Conservation (phyloP, 92 coral and sea anemone genomes). For the Epizoanthus fatuus region DNA sequence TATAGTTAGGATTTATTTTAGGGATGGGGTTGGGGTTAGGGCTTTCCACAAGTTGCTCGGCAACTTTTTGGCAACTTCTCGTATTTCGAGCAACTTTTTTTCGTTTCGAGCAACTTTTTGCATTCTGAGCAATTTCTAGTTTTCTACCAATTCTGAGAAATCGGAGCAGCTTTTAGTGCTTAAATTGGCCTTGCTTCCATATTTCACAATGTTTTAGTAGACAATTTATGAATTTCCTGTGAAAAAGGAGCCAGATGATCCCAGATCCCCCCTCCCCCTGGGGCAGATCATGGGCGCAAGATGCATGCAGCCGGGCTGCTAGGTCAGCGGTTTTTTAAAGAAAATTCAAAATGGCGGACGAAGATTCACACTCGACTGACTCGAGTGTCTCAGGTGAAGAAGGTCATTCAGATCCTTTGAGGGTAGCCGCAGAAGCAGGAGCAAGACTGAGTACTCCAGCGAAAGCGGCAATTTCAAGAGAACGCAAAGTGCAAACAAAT, state of each 20-base stretch:
- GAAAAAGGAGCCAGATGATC: slow-evolving; percentile 16
- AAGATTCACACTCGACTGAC: slow-evolving; percentile 43
- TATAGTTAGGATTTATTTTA: too few species aligned
- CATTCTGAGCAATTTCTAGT: slow-evolving; percentile 40
- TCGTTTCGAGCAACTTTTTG: slow-evolving; percentile 37
- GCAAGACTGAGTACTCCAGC: slow-evolving; percentile 58
- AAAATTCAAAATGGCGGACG: slow-evolving; percentile 53
- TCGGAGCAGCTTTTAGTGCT: slow-evolving; percentile 51
- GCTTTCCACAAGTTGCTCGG: slow-evolving; percentile 7
- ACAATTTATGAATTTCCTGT: slow-evolving; percentile 34
- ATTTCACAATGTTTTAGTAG: slow-evolving; percentile 33
- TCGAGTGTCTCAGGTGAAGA: slow-evolving; percentile 46
- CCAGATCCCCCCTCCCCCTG: neutral
- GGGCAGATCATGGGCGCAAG: slow-evolving; percentile 1
- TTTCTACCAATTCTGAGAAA: slow-evolving; percentile 31
- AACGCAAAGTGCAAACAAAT: slow-evolving; percentile 74
- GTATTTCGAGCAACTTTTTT: slow-evolving; percentile 22
- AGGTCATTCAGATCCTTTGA: slow-evolving; percentile 56
- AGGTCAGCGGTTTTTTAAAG: slow-evolving; percentile 30
- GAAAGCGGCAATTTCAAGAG: slow-evolving; percentile 67
- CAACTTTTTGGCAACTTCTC: neutral
- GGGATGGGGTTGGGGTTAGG: too few species aligned
- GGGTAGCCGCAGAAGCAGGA: slow-evolving; percentile 49
- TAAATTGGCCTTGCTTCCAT: slow-evolving; percentile 26
- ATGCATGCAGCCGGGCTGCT: slow-evolving; percentile 23